These are phyloP conservation scores for Pithys albifrons DNA, from an alignment of 2,113 vertebrate genomes.

Conservation along the genomic window DNA sequence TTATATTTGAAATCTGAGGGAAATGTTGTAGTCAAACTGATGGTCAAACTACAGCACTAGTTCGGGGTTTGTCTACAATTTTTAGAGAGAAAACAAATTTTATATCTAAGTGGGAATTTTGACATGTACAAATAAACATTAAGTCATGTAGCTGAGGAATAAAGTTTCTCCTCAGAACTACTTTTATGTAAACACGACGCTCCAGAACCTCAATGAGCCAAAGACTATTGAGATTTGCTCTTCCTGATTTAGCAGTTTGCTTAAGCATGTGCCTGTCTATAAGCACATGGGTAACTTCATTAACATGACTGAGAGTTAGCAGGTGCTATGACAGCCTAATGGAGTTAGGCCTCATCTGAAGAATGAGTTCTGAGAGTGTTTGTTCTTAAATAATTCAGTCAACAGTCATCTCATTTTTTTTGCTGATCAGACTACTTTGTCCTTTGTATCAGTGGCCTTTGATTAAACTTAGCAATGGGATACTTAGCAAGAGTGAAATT, in stretches of 20 bases:
- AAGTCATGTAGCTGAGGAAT: background rate
- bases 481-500: background rate
- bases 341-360: conserved; percentile 20
- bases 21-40: background rate
- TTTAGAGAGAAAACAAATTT: background rate
- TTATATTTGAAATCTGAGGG: background rate
- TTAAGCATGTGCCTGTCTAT: conserved; percentile 27
- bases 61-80: background rate
- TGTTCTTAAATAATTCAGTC: conserved; percentile 21
- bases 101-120: background rate
- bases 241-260: conserved; percentile 52
- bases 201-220: background rate
- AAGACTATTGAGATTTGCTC: conserved; percentile 23
- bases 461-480: background rate
- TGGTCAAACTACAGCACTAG: background rate
- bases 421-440: background rate
- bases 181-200: conserved; percentile 26
- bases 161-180: conserved; percentile 8
- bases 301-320: conserved; percentile 41
- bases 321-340: conserved; percentile 48
- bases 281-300: conserved; percentile 56
- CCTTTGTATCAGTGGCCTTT: background rate
- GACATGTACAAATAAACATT: background rate
- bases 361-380: conserved; percentile 12
- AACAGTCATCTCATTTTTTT: background rate